A percentile compares a stretch with the other conserved stretches of the same genome.
Conservation (phyloP, 2,888 invertebrate species). For the Yponomeuta plumbellus region DNA sequence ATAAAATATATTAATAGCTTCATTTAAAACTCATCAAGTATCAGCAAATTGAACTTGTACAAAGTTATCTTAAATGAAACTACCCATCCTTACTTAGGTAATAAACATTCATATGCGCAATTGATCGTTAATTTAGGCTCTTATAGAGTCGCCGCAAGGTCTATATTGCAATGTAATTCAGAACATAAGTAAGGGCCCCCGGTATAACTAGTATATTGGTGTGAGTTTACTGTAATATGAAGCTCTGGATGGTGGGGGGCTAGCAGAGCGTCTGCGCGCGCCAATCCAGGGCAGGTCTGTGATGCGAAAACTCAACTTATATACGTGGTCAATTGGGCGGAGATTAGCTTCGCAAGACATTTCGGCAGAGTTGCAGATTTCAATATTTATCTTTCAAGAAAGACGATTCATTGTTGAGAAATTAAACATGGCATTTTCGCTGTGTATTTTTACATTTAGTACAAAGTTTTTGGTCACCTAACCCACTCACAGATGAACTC, state of each 20-base stretch:
- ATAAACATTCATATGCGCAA: not conserved
- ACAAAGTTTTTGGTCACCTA: too few relatives aligned
- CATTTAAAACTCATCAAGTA: not conserved
- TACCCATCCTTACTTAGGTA: not conserved
- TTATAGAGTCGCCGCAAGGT: not conserved
- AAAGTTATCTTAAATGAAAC: not conserved
- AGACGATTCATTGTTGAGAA: not conserved
- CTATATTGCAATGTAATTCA: not conserved
- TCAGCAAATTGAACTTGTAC: not conserved
- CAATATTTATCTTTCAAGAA: not conserved
- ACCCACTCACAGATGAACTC: too few relatives aligned
- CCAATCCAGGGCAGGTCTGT: constrained; percentile 70
- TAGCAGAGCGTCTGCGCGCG: constrained; percentile 61
- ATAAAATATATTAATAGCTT: not conserved
- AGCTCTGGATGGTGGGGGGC: constrained; percentile 60
- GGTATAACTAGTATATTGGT: not conserved
- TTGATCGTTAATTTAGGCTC: not conserved
- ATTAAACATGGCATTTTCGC: not conserved
- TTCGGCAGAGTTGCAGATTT: not conserved
- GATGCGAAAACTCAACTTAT: constrained; percentile 53
- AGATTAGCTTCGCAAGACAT: constrained; percentile 15
- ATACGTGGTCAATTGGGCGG: constrained; percentile 26
- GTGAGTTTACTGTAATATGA: constrained; percentile 60
- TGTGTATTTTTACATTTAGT: not conserved
- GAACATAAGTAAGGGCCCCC: constrained; percentile 1